A percentile compares a stretch with the other conserved stretches of the same genome.
Evolutionary conservation across 2,113 vertebrate genomes (phyloP).

Genomic region (Tylochromis polylepis): DNA sequence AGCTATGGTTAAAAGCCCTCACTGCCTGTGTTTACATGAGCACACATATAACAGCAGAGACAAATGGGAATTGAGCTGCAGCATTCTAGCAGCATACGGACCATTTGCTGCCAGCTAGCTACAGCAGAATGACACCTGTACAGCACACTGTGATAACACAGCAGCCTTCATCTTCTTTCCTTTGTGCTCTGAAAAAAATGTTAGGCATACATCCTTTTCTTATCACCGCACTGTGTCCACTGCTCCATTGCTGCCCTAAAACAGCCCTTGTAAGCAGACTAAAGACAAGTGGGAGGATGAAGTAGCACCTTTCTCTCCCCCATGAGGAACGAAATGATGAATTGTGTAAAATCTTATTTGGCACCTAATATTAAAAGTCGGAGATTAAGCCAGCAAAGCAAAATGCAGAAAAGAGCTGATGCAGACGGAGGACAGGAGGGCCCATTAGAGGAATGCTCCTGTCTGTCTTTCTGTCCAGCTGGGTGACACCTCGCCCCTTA

Average conservation of each 20-base stretch:
- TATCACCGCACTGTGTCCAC: constrained; percentile 4
- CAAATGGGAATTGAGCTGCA: not conserved
- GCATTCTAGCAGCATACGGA: not conserved
- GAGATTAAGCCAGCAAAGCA: constrained; percentile 39
- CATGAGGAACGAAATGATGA: constrained; percentile 59
- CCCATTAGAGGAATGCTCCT: constrained; percentile 34
- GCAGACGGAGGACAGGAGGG: constrained; percentile 28
- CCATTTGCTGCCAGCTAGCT: not conserved
- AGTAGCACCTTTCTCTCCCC: constrained; percentile 33
- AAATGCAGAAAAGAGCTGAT: constrained; percentile 56
- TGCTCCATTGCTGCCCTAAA: constrained; percentile 28
- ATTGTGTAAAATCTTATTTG: constrained; percentile 64
- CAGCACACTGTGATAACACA: not conserved
- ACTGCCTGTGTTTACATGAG: not conserved
- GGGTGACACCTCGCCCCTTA: constrained; percentile 49
- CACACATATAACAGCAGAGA: not conserved
- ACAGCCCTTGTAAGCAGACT: constrained; percentile 59
- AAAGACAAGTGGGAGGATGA: constrained; percentile 58
- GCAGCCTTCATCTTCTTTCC: not conserved
- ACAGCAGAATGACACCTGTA: constrained; percentile 17
- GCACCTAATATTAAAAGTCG: constrained; percentile 53
- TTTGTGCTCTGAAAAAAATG: not conserved
- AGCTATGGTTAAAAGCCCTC: not conserved
- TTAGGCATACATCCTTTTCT: not conserved
- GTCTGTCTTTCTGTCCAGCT: constrained; percentile 41